Evolutionary conservation across 2,797 vertebrate genomes (phyloP).

Genomic region (Scolopax bukidnonensis): DNA sequence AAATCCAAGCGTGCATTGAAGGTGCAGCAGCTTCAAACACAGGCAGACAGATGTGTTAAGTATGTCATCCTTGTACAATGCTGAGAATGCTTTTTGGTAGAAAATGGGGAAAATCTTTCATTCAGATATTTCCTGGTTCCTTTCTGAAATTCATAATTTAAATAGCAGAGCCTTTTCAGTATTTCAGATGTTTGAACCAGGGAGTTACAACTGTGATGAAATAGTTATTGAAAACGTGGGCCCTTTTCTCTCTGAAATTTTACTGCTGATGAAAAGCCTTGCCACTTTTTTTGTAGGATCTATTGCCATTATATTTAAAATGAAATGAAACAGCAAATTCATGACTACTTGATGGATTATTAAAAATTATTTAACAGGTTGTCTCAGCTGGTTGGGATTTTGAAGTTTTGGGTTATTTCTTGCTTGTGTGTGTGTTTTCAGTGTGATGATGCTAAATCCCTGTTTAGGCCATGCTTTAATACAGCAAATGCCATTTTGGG

Average conservation of each 20-base stretch:
- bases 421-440: not conserved
- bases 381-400: not conserved
- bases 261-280: not conserved
- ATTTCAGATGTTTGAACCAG: not conserved
- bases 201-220: not conserved
- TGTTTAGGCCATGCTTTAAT: not conserved
- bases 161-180: not conserved
- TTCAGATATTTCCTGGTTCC: not conserved
- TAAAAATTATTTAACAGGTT: not conserved
- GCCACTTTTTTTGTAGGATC: not conserved
- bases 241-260: not conserved
- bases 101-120: not conserved
- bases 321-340: not conserved
- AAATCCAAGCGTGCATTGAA: not conserved
- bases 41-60: rapidly evolving
- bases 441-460: not conserved
- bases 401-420: not conserved
- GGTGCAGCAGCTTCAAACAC: not conserved
- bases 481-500: not conserved
- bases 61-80: not conserved
- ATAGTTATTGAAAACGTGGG: not conserved
- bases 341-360: not conserved
- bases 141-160: not conserved
- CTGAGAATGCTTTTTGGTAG: not conserved
- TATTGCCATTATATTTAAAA: not conserved